Evolutionary conservation across 2,888 invertebrate genomes (phyloP), one percentile per base, ranked within the genome.

Genomic region (Mesoligia furuncula): DNA sequence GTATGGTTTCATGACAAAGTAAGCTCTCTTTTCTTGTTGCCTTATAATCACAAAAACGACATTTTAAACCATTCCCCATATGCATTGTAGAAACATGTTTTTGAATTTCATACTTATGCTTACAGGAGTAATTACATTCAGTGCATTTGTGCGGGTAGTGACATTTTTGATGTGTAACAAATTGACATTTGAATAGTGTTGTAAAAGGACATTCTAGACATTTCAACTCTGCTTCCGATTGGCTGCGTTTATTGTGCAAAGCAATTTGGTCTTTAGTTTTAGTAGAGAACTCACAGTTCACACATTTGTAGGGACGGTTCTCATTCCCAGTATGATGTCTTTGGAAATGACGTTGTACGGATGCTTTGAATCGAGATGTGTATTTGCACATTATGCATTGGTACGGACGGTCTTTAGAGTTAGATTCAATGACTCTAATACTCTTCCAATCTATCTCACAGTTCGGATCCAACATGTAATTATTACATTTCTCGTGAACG

Each of bases 261-360:
- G 93, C 85, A 11, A 95, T 94, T 62, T 95, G 94, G 24, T 96
- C 95, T 84, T 94, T 94, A 0, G 95, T 95, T 89, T 95, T 95
- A 0, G 95, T 95, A 0, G 93, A 91, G 61, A 95, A 95, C 45
- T 94, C 94, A 69, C 95, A 96, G 65, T 95, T 94, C 0, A 90
- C 73, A 67, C 95, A 96, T 75, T 93, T 93, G 76, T 93, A 96
- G 0, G 95, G 95, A 6, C 93, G 82, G 31, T 91, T 92, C 0
- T 92, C 84, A 24, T 67, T 75, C 0, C 92, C 93, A 0, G 95
- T 95, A 80, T 96, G 95, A 36, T 92, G 93, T 6, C 95, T 81
- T 80, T 95, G 95, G 24, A 90, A 95, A 73, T 96, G 95, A 0
- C 95, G 89, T 75, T 94, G 95, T 0, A 96, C 95, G 0, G 94